Percentiles rank a stretch among this genome's conserved stretches.
These are phyloP conservation scores for Odontophorus gujanensis DNA, from an alignment of 2,113 vertebrate species.

Conservation along the genomic window DNA sequence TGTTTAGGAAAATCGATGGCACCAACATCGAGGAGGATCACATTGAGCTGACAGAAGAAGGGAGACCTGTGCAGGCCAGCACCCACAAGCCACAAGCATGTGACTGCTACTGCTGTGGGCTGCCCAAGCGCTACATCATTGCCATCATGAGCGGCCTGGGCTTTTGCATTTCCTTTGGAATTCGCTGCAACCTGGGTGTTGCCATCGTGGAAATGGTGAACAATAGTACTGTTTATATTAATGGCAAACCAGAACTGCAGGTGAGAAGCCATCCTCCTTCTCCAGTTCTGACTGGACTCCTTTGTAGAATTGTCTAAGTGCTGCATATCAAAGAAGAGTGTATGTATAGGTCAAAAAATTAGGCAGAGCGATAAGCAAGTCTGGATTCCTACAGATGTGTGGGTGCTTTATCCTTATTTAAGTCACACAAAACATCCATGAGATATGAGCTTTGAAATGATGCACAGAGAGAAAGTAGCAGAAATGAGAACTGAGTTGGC, in stretches of 20 bases:
- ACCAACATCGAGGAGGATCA: slow-evolving; percentile 81
- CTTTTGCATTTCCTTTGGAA: slow-evolving; percentile 99
- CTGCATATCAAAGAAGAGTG: rapidly evolving
- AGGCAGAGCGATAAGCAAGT: rapidly evolving
- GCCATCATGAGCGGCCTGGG: slow-evolving; percentile 96
- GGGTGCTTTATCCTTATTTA: neutral
- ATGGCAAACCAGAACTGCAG: slow-evolving; percentile 92
- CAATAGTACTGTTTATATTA: slow-evolving; percentile 91
- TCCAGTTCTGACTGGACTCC: neutral
- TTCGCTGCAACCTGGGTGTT: slow-evolving; percentile 95
- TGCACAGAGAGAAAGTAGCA: neutral
- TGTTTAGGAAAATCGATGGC: slow-evolving; percentile 89
- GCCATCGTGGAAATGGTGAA: slow-evolving; percentile 99
- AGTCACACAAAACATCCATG: neutral
- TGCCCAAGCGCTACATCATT: slow-evolving; percentile 97
- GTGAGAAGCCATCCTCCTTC: slow-evolving; percentile 59
- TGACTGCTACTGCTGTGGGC: slow-evolving; percentile 88
- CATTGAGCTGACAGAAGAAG: slow-evolving; percentile 91
- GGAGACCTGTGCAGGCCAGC: slow-evolving; percentile 76
- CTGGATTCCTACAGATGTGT: no score
- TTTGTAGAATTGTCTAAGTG: rapidly evolving
- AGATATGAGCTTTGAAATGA: neutral
- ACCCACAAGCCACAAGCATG: slow-evolving; percentile 60
- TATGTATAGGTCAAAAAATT: rapidly evolving
- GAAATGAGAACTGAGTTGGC: neutral